phyloP scores from a whole-genome alignment of 2,113 vertebrate species.

The Scalopus aquaticus region DNA sequence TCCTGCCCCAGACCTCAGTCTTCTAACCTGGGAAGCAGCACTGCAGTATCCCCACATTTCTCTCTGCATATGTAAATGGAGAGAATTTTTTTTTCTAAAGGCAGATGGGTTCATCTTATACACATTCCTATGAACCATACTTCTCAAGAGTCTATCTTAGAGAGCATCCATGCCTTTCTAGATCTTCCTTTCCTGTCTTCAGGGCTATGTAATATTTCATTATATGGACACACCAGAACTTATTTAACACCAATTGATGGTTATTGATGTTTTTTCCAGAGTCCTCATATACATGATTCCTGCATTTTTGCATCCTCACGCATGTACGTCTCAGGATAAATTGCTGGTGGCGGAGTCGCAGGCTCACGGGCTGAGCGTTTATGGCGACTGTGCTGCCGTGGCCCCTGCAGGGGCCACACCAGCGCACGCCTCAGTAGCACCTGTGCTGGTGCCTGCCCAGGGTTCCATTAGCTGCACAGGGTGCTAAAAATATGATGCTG shows the following conservation, averaged over 20 bases:
- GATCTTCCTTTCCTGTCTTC: background rate
- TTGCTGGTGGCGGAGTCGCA: accelerated
- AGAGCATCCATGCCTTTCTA: background rate
- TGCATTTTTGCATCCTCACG: accelerated
- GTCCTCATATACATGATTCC: background rate
- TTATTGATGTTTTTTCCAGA: background rate
- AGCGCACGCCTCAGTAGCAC: accelerated
- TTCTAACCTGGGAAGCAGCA: background rate
- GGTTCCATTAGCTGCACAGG: background rate
- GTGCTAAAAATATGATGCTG: background rate
- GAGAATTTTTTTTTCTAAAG: background rate
- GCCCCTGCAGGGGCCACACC: background rate
- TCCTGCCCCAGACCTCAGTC: background rate
- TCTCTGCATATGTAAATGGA: background rate
- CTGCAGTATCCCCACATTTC: background rate
- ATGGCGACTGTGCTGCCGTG: too few relatives aligned
- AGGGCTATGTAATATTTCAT: background rate
- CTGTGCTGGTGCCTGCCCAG: background rate
- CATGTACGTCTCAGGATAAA: background rate
- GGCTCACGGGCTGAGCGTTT: background rate
- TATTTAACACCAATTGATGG: background rate
- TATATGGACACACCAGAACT: background rate
- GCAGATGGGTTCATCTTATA: background rate
- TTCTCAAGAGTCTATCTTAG: background rate
- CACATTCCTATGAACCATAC: background rate